Evolutionary conservation across 2,797 vertebrate species (phyloP).

Genomic region (Heterohyrax brucei): DNA sequence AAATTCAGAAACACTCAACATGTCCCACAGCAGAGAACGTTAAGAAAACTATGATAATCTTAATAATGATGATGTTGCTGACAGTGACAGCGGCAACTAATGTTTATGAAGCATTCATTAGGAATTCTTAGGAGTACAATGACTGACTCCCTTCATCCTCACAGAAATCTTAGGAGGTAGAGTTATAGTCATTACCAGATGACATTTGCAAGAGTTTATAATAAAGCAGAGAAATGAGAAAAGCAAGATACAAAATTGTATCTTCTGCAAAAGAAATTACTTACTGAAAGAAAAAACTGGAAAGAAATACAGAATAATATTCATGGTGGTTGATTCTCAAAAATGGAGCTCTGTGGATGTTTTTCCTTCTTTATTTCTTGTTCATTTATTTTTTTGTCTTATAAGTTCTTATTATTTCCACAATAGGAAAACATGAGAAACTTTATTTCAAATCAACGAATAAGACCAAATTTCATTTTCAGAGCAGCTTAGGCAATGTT

Average conservation of each 20-base stretch:
- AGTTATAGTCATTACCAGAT: not conserved
- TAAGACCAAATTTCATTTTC: constrained; percentile 32
- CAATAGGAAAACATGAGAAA: constrained; percentile 27
- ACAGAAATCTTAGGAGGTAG: not conserved
- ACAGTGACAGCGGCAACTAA: not conserved
- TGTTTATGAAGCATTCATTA: constrained; percentile 26
- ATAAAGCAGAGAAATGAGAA: constrained; percentile 20
- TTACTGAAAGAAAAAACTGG: not conserved
- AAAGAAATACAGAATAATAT: not conserved
- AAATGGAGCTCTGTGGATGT: not conserved
- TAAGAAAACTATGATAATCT: not conserved
- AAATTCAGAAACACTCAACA: not conserved
- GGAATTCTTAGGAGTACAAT: constrained; percentile 27
- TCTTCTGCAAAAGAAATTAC: constrained; percentile 14
- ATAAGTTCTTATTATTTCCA: constrained; percentile 10
- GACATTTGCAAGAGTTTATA: not conserved
- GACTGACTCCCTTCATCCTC: not conserved
- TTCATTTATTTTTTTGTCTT: not conserved
- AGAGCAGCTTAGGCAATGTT: constrained; percentile 2
- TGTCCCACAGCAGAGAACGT: not conserved
- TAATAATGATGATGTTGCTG: not conserved
- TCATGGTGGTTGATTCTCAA: constrained; percentile 19
- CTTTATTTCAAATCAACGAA: constrained; percentile 51
- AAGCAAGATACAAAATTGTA: constrained; percentile 44
- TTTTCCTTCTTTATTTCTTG: constrained; percentile 1